Percentiles rank a stretch among this genome's conserved stretches.
These are phyloP conservation scores for Eustalomyia histrio DNA, from an alignment of 2,888 invertebrate species.

Conservation along the genomic window DNA sequence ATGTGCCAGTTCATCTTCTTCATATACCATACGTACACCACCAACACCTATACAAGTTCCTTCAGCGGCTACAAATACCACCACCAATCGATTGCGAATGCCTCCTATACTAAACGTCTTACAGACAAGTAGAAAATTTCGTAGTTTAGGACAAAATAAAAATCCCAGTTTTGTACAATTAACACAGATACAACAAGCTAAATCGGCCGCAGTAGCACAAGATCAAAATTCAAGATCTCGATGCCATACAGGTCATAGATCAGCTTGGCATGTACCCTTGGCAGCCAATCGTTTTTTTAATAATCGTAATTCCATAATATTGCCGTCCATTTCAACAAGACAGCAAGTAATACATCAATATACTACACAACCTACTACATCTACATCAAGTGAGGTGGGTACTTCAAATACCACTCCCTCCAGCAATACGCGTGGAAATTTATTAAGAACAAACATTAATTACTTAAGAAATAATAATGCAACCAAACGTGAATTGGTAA, in stretches of 20 bases:
- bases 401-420: slow-evolving; percentile 42
- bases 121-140: slow-evolving; percentile 74
- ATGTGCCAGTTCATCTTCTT: slow-evolving; percentile 53
- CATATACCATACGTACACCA: slow-evolving; percentile 41
- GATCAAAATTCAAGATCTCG: slow-evolving; percentile 43
- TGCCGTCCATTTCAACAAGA: slow-evolving; percentile 71
- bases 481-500: slow-evolving; percentile 15
- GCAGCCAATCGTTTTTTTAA: slow-evolving; percentile 72
- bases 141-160: slow-evolving; percentile 70
- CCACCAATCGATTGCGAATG: slow-evolving; percentile 71
- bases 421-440: slow-evolving; percentile 27
- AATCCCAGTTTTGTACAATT: slow-evolving; percentile 76
- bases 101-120: slow-evolving; percentile 78
- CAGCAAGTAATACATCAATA: slow-evolving; percentile 39
- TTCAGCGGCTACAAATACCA: slow-evolving; percentile 35
- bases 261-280: slow-evolving; percentile 73
- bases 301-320: slow-evolving; percentile 74
- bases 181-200: slow-evolving; percentile 73
- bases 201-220: slow-evolving; percentile 73
- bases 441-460: slow-evolving; percentile 35
- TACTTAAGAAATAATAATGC: slow-evolving; percentile 7
- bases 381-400: slow-evolving; percentile 43
- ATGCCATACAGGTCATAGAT: slow-evolving; percentile 35
- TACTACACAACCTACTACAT: slow-evolving; percentile 46
- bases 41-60: slow-evolving; percentile 48